phyloP scores from a whole-genome alignment of 2,797 vertebrate species.

The Diplodus puntazzo region DNA sequence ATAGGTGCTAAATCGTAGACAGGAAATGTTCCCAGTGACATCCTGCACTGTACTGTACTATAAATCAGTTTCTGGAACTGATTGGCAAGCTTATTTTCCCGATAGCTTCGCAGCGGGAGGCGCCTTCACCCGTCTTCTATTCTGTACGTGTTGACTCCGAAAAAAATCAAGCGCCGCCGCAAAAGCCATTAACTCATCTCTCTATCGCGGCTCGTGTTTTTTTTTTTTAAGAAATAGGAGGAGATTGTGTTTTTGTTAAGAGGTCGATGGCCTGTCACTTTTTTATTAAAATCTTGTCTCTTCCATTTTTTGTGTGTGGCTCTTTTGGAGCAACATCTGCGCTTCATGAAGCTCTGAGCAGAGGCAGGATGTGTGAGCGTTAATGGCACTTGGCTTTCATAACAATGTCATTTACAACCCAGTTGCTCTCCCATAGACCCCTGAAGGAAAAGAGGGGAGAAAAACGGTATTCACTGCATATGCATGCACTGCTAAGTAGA shows the following conservation, averaged over 20 bases:
- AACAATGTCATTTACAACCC: conserved; percentile 84
- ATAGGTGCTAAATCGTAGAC: conserved; percentile 76
- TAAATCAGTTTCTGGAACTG: conserved; percentile 74
- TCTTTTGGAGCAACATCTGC: conserved; percentile 87
- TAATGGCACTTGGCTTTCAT: conserved; percentile 84
- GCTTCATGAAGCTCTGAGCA: conserved; percentile 81
- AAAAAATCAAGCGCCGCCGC: conserved; percentile 49
- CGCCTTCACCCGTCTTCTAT: conserved; percentile 61
- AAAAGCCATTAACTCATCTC: conserved; percentile 75
- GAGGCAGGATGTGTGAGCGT: conserved; percentile 82
- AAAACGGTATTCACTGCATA: conserved; percentile 77
- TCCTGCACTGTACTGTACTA: conserved; percentile 69
- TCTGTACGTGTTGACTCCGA: conserved; percentile 72
- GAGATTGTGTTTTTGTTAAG: conserved; percentile 76
- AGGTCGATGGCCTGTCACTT: conserved; percentile 76
- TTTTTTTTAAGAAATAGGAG: conserved; percentile 43
- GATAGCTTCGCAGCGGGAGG: conserved; percentile 75
- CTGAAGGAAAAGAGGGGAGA: conserved; percentile 69
- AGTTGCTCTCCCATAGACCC: conserved; percentile 81
- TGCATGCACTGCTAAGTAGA: conserved; percentile 66
- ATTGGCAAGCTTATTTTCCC: conserved; percentile 81
- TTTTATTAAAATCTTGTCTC: conserved; percentile 68
- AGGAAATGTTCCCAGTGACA: conserved; percentile 79
- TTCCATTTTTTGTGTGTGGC: conserved; percentile 35
- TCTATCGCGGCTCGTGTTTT: conserved; percentile 61